phyloP scores from a whole-genome alignment of 2,797 vertebrate genomes.

The Catharus ustulatus region DNA sequence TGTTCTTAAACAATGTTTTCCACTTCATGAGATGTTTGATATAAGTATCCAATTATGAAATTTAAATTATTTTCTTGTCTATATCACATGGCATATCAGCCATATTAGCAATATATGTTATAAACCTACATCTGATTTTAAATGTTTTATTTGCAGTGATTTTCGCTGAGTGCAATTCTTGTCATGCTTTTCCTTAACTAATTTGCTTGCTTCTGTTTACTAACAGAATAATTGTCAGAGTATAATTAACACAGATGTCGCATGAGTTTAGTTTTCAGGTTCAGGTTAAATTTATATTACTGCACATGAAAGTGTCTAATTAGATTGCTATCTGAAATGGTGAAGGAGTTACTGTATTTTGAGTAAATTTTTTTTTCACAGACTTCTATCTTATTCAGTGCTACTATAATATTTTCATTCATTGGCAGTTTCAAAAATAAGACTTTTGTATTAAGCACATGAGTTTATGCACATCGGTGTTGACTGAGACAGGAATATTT shows the following conservation, averaged over 20 bases:
- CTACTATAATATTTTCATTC: constrained; percentile 12
- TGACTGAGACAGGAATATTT: neutral
- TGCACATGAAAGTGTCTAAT: constrained; percentile 62
- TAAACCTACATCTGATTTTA: neutral
- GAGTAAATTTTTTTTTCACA: neutral
- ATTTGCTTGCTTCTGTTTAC: constrained; percentile 55
- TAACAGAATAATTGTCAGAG: constrained; percentile 60
- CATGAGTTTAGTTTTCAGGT: constrained; percentile 57
- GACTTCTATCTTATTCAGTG: neutral
- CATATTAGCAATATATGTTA: neutral
- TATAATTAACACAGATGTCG: constrained; percentile 64
- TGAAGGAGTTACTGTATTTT: constrained; percentile 54
- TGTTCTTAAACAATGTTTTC: neutral
- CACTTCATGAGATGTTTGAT: neutral
- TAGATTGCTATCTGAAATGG: constrained; percentile 53
- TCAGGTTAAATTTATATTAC: constrained; percentile 63
- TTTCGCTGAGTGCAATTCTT: constrained; percentile 16
- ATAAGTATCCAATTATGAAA: neutral
- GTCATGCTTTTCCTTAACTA: constrained; percentile 13
- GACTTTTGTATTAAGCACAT: neutral
- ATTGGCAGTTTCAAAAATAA: constrained; percentile 27
- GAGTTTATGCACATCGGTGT: neutral
- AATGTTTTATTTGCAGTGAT: constrained; percentile 15
- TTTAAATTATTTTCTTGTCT: neutral
- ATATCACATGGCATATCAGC: neutral